Percentiles rank a stretch among this genome's conserved stretches.
phyloP scores from a whole-genome alignment of 2,113 vertebrate genomes.

The Tragelaphus buxtoni region DNA sequence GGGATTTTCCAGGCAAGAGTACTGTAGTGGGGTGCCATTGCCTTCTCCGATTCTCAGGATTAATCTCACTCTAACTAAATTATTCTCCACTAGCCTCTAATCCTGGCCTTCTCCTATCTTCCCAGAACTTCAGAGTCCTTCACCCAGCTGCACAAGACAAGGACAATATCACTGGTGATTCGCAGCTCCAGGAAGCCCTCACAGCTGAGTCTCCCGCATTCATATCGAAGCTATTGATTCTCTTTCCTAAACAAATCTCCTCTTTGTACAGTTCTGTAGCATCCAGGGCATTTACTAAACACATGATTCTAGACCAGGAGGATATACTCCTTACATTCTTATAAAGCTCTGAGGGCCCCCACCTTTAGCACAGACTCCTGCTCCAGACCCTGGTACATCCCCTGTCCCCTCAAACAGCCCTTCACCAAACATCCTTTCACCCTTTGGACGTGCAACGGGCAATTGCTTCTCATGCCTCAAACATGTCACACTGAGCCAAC shows the following conservation, averaged over 20 bases:
- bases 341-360: background rate
- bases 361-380: background rate
- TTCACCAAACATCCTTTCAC: background rate
- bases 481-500: accelerated
- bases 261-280: background rate
- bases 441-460: accelerated
- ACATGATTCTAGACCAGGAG: background rate
- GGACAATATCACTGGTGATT: too few species aligned
- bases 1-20: too few species aligned
- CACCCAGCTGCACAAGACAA: background rate
- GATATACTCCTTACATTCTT: background rate
- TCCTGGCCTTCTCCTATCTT: background rate
- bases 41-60: background rate
- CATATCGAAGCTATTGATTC: background rate
- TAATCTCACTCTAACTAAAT: background rate
- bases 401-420: accelerated
- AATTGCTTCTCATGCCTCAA: too few species aligned
- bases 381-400: background rate
- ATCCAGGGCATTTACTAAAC: background rate
- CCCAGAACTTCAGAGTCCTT: background rate
- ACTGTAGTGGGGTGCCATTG: too few species aligned
- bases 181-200: background rate
- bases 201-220: accelerated
- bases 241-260: background rate
- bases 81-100: background rate